A percentile compares a stretch with the other conserved stretches of the same genome.
These are phyloP conservation scores for Zapornia atra DNA, from an alignment of 2,113 vertebrate genomes.

Conservation along the genomic window DNA sequence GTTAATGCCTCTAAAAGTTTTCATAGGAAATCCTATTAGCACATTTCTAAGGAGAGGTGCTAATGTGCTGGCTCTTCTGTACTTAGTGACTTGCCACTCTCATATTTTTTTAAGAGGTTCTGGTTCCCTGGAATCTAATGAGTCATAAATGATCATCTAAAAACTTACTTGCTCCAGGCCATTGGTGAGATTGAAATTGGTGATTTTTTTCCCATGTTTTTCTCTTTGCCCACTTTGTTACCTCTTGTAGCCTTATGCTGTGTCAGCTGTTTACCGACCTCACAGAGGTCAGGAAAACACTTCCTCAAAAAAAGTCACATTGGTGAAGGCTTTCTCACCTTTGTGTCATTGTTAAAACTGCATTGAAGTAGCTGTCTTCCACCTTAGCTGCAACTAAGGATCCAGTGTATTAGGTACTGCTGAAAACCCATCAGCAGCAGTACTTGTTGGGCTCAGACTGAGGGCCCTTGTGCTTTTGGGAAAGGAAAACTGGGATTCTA, in stretches of 20 bases:
- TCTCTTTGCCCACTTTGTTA: background rate
- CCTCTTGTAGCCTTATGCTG: background rate
- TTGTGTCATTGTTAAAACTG: background rate
- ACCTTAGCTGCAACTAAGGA: background rate
- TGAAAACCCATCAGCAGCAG: background rate
- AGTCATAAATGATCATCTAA: background rate
- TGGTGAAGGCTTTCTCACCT: background rate
- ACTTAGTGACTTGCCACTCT: background rate
- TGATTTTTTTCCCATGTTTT: background rate
- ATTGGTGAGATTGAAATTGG: background rate
- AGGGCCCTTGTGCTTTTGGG: background rate
- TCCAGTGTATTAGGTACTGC: background rate
- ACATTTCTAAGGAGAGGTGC: background rate
- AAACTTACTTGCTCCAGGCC: background rate
- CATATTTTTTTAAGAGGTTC: background rate
- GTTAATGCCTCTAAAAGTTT: background rate
- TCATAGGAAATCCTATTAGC: background rate
- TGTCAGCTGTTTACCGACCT: background rate
- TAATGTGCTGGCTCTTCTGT: background rate
- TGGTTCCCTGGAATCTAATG: background rate
- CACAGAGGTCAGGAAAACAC: background rate
- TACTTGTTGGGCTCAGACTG: background rate
- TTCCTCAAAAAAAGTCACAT: background rate
- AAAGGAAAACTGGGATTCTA: background rate
- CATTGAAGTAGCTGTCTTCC: background rate